phyloP scores from a whole-genome alignment of 2,888 invertebrate species.

The Dryadula phaetusa region DNA sequence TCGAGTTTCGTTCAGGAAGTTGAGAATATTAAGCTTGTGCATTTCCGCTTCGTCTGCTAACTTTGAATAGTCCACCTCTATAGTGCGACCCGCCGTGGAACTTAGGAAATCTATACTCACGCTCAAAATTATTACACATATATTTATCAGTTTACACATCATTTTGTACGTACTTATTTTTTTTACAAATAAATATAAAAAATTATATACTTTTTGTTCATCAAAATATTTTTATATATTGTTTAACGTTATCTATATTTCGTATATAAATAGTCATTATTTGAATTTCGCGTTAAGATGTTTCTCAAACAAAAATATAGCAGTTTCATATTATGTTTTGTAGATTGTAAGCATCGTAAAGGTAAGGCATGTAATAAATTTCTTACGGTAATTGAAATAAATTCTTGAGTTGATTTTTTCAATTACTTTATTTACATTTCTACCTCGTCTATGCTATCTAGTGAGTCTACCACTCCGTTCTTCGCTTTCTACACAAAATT shows the following conservation, averaged over 20 bases:
- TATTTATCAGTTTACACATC: neutral
- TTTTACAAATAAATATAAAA: no score
- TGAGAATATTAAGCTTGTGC: slow-evolving; percentile 65
- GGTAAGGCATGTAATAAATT: slow-evolving; percentile 7
- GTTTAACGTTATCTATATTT: no score
- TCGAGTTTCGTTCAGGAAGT: slow-evolving; percentile 62
- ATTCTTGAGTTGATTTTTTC: neutral
- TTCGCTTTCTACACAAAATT: neutral
- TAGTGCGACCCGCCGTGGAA: slow-evolving; percentile 33
- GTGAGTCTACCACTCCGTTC: neutral
- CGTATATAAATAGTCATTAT: no score
- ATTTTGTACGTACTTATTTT: neutral
- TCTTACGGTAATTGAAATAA: neutral
- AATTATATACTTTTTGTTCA: no score
- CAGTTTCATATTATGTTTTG: neutral
- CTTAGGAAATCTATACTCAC: slow-evolving; percentile 10
- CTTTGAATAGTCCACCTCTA: slow-evolving; percentile 65
- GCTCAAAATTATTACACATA: neutral
- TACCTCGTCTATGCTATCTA: no score
- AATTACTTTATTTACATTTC: no score
- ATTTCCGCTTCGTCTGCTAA: slow-evolving; percentile 67
- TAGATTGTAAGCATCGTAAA: neutral
- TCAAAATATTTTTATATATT: no score
- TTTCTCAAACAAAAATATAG: neutral
- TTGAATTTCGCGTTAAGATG: no score